Conservation (phyloP, 2,797 vertebrate species). For the Lepilemur ruficaudatus region DNA sequence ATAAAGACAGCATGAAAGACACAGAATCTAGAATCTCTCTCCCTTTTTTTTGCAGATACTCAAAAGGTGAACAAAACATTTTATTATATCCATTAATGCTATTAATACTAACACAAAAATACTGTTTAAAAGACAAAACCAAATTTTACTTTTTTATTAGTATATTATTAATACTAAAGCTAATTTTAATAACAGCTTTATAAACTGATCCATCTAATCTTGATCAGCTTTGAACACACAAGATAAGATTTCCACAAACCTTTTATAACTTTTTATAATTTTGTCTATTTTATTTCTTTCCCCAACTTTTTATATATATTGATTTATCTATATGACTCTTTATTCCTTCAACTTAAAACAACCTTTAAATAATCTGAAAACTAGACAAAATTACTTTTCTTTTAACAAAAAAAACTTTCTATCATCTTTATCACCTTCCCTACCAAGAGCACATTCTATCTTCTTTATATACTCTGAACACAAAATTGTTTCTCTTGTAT, state of each 20-base stretch:
- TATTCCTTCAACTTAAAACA: neutral
- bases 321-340: neutral
- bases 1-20: neutral
- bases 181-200: neutral
- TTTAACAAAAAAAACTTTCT: neutral
- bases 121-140: neutral
- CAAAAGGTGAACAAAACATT: neutral
- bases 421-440: neutral
- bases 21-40: neutral
- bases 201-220: neutral
- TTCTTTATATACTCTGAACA: neutral
- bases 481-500: neutral
- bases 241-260: neutral
- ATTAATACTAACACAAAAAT: neutral
- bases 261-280: neutral
- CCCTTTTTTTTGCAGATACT: too few species aligned
- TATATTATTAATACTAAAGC: neutral
- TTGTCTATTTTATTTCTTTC: neutral
- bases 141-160: neutral
- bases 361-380: neutral
- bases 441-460: neutral
- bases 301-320: neutral
- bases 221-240: neutral
- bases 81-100: neutral
- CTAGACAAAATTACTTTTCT: neutral